Evolutionary conservation across 2,888 invertebrate genomes (phyloP), one percentile per base, ranked within the genome.

Genomic region (Chorisops tibialis): DNA sequence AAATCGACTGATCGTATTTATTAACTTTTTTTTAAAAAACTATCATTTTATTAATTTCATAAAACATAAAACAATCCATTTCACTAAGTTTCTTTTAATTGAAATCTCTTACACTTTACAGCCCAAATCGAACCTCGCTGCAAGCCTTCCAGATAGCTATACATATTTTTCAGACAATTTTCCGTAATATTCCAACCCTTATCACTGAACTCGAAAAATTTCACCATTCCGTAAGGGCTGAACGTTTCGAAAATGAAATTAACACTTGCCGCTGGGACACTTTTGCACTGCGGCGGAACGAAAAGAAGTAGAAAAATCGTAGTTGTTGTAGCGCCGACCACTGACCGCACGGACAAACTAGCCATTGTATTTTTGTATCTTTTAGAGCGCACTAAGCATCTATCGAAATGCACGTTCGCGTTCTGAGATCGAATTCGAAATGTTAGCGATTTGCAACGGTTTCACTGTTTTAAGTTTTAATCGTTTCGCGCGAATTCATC

Each of bases 171-270:
- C 16, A 74, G 67, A 48, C 74, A 74, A 21, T 68, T 69, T 12
- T 70, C 70, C 62, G 69, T 72, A 52, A 74, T 72, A 66, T 73
- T 73, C 73, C 72, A 74, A 47, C 71, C 72, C 65, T 69, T 70
- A 62, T 74, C 74, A 59, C 70, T 73, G 62, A 74, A 73, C 66
- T 74, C 74, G 56, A 73, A 74, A 61, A 74, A 73, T 4, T 72
- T 67, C 48, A 73, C 69, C 66, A 73, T 61, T 0, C 71, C 69
- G 43, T 71, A 70, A 12, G 73, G 73, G 62, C 69, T 71, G 59
- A 73, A 73, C 1, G 71, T 70, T 66, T 74, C 74, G 51, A 74
- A 74, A 1, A 72, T 65, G 43, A 71, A 72, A 66, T 70, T 72
- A 24, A 74, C 70, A 67, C 71, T 73, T 21, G 72, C 56, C 16